A percentile compares a stretch with the other conserved stretches of the same genome.
Evolutionary conservation across 2,888 invertebrate genomes (phyloP).

Genomic region (Phaedon cochleariae): DNA sequence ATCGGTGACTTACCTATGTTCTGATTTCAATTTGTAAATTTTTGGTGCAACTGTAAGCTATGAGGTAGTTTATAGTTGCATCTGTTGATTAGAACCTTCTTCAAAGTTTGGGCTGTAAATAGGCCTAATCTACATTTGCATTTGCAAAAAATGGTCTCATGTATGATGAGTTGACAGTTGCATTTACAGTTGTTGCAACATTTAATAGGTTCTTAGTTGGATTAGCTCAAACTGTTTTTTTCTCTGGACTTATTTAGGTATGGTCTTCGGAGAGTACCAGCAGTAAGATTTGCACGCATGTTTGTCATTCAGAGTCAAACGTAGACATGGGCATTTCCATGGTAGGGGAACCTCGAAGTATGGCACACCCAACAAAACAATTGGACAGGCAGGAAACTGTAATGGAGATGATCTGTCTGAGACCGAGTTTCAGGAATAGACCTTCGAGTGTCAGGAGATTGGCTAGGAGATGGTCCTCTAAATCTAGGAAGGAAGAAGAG

Average conservation of each 20-base stretch:
- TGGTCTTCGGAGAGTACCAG: constrained; percentile 48
- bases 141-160: too few species aligned
- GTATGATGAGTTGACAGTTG: too few species aligned
- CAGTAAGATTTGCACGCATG: neutral
- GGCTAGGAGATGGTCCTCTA: constrained; percentile 51
- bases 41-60: too few species aligned
- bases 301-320: neutral
- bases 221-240: too few species aligned
- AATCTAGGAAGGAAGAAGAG: constrained; percentile 13
- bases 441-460: constrained; percentile 62
- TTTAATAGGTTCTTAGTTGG: too few species aligned
- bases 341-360: neutral
- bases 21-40: too few species aligned
- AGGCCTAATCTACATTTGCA: too few species aligned
- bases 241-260: constrained; percentile 7
- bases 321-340: neutral
- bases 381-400: constrained; percentile 24
- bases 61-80: too few species aligned
- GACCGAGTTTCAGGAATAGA: constrained; percentile 65
- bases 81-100: too few species aligned
- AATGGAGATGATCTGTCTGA: constrained; percentile 50
- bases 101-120: too few species aligned
- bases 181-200: too few species aligned
- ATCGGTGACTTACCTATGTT: too few species aligned
- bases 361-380: neutral